Conservation (phyloP, 2,888 invertebrate species). For the Polyommatus iphigenia region DNA sequence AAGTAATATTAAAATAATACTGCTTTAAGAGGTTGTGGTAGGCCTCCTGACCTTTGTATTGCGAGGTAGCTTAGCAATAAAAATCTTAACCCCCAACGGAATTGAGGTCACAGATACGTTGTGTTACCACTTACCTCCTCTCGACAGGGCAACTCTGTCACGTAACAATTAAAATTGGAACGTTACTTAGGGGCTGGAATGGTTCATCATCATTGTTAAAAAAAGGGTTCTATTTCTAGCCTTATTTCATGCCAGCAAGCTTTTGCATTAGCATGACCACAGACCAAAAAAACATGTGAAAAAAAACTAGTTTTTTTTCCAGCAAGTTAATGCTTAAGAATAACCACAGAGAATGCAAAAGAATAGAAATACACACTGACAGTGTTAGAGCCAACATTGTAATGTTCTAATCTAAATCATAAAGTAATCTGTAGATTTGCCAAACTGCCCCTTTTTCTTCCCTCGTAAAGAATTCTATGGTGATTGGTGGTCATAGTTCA, state of each 20-base stretch:
- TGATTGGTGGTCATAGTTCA: too few species aligned
- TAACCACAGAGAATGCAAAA: too few species aligned
- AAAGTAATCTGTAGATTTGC: too few species aligned
- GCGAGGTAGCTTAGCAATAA: constrained; percentile 15
- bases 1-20: too few species aligned
- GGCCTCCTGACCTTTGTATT: background rate
- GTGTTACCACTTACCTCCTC: background rate
- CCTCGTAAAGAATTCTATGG: too few species aligned
- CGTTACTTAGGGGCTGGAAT: background rate
- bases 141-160: background rate
- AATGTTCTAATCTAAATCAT: too few species aligned
- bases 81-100: constrained; percentile 17
- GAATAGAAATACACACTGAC: too few species aligned
- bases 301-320: background rate
- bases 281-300: background rate
- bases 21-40: too few species aligned
- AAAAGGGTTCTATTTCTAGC: background rate
- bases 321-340: background rate
- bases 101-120: constrained; percentile 11
- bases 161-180: constrained; percentile 21
- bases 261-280: too few species aligned
- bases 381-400: too few species aligned
- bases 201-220: background rate
- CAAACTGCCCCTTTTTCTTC: too few species aligned
- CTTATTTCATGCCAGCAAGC: background rate